phyloP scores from a whole-genome alignment of 1,140 invertebrate genomes.

The Hylyphantes graminicola region DNA sequence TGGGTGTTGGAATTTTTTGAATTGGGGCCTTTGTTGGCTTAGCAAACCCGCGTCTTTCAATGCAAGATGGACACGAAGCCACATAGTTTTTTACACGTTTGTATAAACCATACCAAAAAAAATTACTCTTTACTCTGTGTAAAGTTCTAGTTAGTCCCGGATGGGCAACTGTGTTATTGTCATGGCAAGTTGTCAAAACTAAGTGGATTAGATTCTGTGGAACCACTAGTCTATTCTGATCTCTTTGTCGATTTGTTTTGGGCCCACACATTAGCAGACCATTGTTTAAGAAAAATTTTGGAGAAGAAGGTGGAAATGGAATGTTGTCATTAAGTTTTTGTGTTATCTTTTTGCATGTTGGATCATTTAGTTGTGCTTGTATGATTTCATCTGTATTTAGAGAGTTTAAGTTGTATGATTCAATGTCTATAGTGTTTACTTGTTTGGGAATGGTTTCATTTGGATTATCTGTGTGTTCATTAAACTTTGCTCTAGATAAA shows the following conservation, averaged over 20 bases:
- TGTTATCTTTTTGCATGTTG: not conserved
- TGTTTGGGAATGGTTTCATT: not conserved
- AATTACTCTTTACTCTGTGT: constrained; percentile 4
- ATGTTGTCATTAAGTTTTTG: not conserved
- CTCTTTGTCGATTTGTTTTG: not conserved
- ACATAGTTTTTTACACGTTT: not conserved
- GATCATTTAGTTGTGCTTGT: not conserved
- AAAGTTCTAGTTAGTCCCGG: not conserved
- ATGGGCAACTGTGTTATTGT: not conserved
- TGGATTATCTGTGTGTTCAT: no score
- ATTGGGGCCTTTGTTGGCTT: not conserved
- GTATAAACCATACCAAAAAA: constrained; percentile 11
- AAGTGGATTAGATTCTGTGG: not conserved
- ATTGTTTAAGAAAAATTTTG: not conserved
- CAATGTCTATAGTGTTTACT: not conserved
- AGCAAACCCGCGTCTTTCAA: not conserved
- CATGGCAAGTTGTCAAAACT: not conserved
- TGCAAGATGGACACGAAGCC: not conserved
- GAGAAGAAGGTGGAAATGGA: not conserved
- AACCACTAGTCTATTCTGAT: not conserved
- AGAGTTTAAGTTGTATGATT: not conserved
- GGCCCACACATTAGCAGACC: not conserved
- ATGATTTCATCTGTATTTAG: not conserved
- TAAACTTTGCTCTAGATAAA: not conserved
- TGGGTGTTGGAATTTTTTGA: not conserved